These are phyloP conservation scores for Spicauda simplicius DNA, from an alignment of 2,888 invertebrate genomes.

Conservation along the genomic window DNA sequence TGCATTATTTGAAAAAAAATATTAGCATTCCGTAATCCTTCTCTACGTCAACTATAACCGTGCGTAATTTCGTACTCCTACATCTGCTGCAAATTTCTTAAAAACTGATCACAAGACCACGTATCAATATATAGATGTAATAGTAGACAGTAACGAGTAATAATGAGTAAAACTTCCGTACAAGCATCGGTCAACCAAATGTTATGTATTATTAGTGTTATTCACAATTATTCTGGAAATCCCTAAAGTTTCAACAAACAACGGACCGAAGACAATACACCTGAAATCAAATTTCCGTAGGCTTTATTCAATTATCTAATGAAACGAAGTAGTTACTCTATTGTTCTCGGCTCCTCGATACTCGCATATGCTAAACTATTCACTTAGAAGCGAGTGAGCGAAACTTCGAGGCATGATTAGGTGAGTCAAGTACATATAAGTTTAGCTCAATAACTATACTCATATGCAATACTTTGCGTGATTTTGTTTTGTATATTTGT, in stretches of 20 bases:
- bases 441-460: not conserved
- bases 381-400: constrained; percentile 18
- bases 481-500: no score
- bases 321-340: constrained; percentile 39
- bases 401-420: constrained; percentile 26
- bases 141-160: no score
- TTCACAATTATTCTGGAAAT: constrained; percentile 2
- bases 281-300: constrained; percentile 36
- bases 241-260: constrained; percentile 8
- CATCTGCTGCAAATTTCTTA: no score
- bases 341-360: constrained; percentile 35
- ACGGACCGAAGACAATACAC: constrained; percentile 15
- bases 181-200: not conserved
- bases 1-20: no score
- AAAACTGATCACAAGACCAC: no score
- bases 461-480: no score
- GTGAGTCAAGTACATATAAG: constrained; percentile 13
- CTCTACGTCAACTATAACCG: no score
- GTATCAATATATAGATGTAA: no score
- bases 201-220: not conserved
- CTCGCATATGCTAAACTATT: constrained; percentile 28
- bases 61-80: no score
- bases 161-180: not conserved
- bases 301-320: constrained; percentile 39
- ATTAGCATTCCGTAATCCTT: no score